These are phyloP conservation scores for Anas platyrhynchos DNA, from an alignment of 2,113 vertebrate species.

Conservation along the genomic window DNA sequence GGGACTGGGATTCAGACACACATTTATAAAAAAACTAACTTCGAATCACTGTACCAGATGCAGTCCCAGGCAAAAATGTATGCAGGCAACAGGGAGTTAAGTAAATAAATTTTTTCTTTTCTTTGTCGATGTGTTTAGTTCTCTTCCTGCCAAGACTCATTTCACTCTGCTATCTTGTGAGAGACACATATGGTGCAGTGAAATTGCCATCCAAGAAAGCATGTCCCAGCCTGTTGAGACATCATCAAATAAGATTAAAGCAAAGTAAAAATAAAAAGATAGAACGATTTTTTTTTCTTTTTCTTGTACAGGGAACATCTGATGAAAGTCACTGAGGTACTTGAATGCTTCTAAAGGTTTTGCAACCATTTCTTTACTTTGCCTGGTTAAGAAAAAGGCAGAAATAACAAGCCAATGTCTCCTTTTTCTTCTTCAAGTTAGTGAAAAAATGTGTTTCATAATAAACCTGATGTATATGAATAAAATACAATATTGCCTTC, in stretches of 20 bases:
- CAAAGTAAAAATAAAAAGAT: conserved; percentile 95
- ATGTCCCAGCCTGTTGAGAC: conserved; percentile 99
- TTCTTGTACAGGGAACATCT: conserved; percentile 87
- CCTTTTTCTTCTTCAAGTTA: conserved; percentile 74
- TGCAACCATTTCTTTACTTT: conserved; percentile 83
- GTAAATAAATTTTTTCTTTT: conserved; percentile 83
- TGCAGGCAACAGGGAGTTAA: conserved; percentile 88
- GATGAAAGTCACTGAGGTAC: conserved; percentile 88
- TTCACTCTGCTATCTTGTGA: conserved; percentile 91
- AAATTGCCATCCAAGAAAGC: conserved; percentile 99
- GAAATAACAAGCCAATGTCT: conserved; percentile 70
- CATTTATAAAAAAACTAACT: conserved; percentile 42
- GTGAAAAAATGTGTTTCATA: conserved; percentile 70
- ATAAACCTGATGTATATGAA: conserved; percentile 78
- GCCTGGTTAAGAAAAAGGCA: conserved; percentile 80
- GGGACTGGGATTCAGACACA: background rate
- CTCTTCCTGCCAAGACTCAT: conserved; percentile 93
- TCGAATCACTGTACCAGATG: conserved; percentile 17
- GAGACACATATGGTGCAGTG: conserved; percentile 96
- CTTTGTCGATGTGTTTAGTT: conserved; percentile 88
- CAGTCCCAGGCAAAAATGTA: conserved; percentile 59
- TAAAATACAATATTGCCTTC: conserved; percentile 73
- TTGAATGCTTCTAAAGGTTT: conserved; percentile 85
- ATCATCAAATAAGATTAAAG: conserved; percentile 99
- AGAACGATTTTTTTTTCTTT: conserved; percentile 83